Base-by-base conservation (phyloP, 2,113 vertebrate genomes). In the Chrysemys picta region DNA sequence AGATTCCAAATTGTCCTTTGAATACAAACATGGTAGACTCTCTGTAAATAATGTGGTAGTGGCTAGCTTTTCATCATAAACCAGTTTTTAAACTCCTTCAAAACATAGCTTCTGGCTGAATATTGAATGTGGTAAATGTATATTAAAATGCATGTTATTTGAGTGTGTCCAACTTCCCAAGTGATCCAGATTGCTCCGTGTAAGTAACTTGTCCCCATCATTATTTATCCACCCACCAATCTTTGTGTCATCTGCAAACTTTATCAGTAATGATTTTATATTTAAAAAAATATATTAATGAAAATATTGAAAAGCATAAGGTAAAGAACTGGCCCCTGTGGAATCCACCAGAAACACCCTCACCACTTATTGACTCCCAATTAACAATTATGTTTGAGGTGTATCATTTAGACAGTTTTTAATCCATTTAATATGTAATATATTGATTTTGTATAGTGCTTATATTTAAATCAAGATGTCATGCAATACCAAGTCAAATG, bases 81-180 rank as follows among this genome's bases (percentile, higher is more conserved):
- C 27, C 57, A 89, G 75, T n/a, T 75, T 95, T 93, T 94, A 88
- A 90, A 76, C 47, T 85, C 47, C 94, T 84, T 94, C n/a, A 69
- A 91, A 94, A 94, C 52, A 90, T 96, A 91, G 95, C 94, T 76
- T 91, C 94, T 96, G 96, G 93, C 91, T 96, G 95, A 93, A 94
- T 95, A 94, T 76, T 93, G 93, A 96, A 95, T 94, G 84, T 59
- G 87, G 95, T 83, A 94, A 91, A 94, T 69, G 54, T 56, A 45
- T 94, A 91, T 96, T 95, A 93, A 96, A 95, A 97, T 95, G 80
- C n/a, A 85, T 83, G 53, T 79, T 88, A 75, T 80, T 90, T 87
- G 89, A 94, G 85, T 92, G n/a, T 6, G 89, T 14, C 17, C 86
- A 59, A 75, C 19, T 45, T 88, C 13, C 75, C 50, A 83, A 56